Conservation (phyloP, 2,113 vertebrate species). For the Cololabis saira region DNA sequence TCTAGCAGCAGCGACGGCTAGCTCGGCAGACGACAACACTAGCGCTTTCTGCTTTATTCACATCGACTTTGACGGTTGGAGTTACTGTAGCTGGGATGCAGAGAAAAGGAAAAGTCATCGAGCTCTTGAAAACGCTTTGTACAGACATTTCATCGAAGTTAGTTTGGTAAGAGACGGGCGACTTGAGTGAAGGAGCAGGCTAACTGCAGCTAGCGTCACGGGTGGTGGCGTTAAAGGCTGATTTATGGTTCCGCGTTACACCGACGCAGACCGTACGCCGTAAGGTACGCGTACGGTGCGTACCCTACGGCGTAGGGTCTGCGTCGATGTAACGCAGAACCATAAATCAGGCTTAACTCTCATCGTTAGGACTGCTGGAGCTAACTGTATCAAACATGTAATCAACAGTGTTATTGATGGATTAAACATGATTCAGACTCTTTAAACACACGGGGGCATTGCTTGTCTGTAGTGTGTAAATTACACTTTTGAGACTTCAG, state of each 20-base stretch:
- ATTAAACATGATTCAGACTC: background rate
- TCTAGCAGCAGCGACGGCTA: conserved; percentile 51
- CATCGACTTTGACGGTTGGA: background rate
- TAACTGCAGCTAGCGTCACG: conserved; percentile 45
- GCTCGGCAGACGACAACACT: conserved; percentile 21
- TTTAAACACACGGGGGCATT: background rate
- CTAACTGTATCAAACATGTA: conserved; percentile 29
- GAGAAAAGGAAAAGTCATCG: background rate
- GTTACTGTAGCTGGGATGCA: background rate
- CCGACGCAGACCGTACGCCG: too few relatives aligned
- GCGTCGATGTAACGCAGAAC: too few relatives aligned
- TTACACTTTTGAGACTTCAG: too few relatives aligned
- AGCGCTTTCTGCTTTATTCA: background rate
- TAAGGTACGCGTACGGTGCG: too few relatives aligned
- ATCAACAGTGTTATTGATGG: background rate
- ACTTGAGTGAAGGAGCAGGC: conserved; percentile 23
- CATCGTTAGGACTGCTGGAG: conserved; percentile 51
- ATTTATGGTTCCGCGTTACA: too few relatives aligned
- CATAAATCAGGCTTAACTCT: too few relatives aligned
- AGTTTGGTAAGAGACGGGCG: conserved; percentile 56
- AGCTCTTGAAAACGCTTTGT: background rate
- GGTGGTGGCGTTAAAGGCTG: conserved; percentile 31
- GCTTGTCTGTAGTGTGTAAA: background rate
- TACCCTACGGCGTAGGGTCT: too few relatives aligned
- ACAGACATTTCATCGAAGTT: conserved; percentile 1